Percentiles rank a stretch among this genome's conserved stretches.
These are phyloP conservation scores for Eupithecia exiguata DNA, from an alignment of 2,888 invertebrate species.

Conservation along the genomic window DNA sequence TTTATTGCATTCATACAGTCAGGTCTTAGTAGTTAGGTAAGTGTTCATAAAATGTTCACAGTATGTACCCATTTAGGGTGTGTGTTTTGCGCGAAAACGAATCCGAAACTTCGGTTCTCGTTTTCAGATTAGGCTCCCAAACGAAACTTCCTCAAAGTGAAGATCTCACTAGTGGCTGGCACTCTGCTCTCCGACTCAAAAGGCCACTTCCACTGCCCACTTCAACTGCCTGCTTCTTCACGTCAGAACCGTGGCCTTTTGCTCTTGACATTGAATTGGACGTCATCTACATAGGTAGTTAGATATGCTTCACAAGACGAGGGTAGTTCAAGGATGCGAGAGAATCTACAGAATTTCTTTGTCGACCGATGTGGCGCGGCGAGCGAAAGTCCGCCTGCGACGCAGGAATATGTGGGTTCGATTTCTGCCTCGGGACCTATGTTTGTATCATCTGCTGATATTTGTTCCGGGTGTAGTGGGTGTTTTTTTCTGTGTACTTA, in stretches of 20 bases:
- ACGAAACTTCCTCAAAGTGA: neutral
- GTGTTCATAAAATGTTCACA: no score
- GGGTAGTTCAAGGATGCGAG: slow-evolving; percentile 14
- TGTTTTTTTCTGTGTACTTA: neutral
- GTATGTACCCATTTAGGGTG: no score
- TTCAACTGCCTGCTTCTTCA: slow-evolving; percentile 35
- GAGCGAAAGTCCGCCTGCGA: neutral
- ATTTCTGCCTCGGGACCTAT: neutral
- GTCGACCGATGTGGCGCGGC: neutral
- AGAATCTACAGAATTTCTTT: no score
- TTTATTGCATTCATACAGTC: no score
- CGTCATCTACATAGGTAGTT: slow-evolving; percentile 23
- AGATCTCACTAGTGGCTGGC: slow-evolving; percentile 38
- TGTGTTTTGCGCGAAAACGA: neutral
- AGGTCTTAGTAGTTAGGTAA: no score
- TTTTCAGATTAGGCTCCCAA: neutral
- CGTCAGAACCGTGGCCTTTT: slow-evolving; percentile 32
- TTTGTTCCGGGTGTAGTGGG: neutral
- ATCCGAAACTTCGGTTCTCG: neutral
- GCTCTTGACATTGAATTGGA: slow-evolving; percentile 32
- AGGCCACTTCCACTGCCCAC: slow-evolving; percentile 40
- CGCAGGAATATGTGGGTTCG: neutral
- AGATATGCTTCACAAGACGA: slow-evolving; percentile 12
- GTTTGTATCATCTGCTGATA: neutral
- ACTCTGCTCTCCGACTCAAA: slow-evolving; percentile 46